Evolutionary conservation across 2,888 invertebrate genomes (phyloP).

Genomic region (Acronicta alni): DNA sequence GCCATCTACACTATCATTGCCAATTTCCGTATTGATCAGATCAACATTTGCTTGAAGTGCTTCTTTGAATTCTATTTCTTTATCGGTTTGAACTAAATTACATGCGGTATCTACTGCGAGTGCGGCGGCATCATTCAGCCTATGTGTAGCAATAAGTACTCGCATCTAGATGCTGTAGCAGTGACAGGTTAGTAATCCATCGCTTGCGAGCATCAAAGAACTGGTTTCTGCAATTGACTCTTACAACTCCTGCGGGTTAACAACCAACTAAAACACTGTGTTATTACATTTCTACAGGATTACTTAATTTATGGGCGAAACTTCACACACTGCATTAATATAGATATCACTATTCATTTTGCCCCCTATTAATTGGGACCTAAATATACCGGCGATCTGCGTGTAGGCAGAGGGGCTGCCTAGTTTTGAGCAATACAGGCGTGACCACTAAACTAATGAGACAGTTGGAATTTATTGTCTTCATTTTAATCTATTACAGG

Average conservation of each 20-base stretch:
- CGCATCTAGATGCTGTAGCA: slow-evolving; percentile 47
- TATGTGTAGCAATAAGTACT: slow-evolving; percentile 54
- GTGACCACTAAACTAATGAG: too few relatives aligned
- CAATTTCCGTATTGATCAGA: slow-evolving; percentile 1
- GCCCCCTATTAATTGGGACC: too few relatives aligned
- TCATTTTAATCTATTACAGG: slow-evolving; percentile 44
- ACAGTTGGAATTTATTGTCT: slow-evolving; percentile 46
- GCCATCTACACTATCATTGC: neutral
- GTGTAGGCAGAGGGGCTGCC: too few relatives aligned
- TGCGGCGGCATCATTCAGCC: slow-evolving; percentile 50
- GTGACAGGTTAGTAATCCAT: slow-evolving; percentile 55
- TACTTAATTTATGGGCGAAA: neutral
- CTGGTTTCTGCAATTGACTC: slow-evolving; percentile 54
- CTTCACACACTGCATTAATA: neutral
- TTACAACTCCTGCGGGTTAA: slow-evolving; percentile 49
- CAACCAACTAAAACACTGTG: slow-evolving; percentile 35
- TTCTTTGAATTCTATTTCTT: slow-evolving; percentile 11
- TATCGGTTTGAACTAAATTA: slow-evolving; percentile 36
- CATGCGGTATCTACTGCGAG: slow-evolving; percentile 37
- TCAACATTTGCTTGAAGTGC: neutral
- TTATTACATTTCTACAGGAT: slow-evolving; percentile 18
- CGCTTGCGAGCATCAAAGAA: slow-evolving; percentile 48
- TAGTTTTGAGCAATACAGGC: too few relatives aligned
- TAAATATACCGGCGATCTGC: too few relatives aligned
- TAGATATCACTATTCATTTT: too few relatives aligned